Evolutionary conservation across 2,888 invertebrate genomes (phyloP).

Genomic region (Drosophila longiperda): DNA sequence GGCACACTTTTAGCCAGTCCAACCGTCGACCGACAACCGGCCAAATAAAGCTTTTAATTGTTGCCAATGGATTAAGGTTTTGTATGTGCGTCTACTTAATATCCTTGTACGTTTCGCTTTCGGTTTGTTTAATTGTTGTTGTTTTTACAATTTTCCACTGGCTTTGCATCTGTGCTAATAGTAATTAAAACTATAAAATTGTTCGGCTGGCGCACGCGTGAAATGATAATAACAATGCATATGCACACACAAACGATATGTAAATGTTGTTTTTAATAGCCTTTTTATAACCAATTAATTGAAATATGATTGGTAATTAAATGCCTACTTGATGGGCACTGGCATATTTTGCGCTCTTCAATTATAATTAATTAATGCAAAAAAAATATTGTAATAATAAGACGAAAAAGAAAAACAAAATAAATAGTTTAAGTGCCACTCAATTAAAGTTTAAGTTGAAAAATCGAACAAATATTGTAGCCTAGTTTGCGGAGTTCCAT

Average conservation of each 20-base stretch:
- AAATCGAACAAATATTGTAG: constrained; percentile 21
- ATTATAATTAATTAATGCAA: constrained; percentile 53
- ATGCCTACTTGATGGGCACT: constrained; percentile 63
- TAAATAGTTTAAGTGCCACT: constrained; percentile 19
- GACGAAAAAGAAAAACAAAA: background rate
- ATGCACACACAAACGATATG: constrained; percentile 14
- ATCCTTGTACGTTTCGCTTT: constrained; percentile 28
- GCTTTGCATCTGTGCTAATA: constrained; percentile 53
- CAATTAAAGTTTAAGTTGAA: constrained; percentile 42
- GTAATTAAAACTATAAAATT: constrained; percentile 71
- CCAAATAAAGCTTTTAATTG: constrained; percentile 77
- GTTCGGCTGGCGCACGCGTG: constrained; percentile 38
- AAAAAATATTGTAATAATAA: too few relatives aligned
- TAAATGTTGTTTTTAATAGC: constrained; percentile 47
- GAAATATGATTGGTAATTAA: constrained; percentile 81
- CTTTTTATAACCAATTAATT: constrained; percentile 78
- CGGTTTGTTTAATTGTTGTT: constrained; percentile 15
- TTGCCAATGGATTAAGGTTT: constrained; percentile 75
- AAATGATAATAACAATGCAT: constrained; percentile 60
- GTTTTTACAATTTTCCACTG: constrained; percentile 10
- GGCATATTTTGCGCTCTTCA: constrained; percentile 65
- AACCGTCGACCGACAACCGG: constrained; percentile 16
- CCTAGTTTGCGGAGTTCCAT: constrained; percentile 58
- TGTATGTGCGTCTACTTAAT: constrained; percentile 74
- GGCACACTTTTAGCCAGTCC: constrained; percentile 51